Base-by-base conservation (phyloP, 2,888 invertebrate genomes). In the Calameuta pallipes region DNA sequence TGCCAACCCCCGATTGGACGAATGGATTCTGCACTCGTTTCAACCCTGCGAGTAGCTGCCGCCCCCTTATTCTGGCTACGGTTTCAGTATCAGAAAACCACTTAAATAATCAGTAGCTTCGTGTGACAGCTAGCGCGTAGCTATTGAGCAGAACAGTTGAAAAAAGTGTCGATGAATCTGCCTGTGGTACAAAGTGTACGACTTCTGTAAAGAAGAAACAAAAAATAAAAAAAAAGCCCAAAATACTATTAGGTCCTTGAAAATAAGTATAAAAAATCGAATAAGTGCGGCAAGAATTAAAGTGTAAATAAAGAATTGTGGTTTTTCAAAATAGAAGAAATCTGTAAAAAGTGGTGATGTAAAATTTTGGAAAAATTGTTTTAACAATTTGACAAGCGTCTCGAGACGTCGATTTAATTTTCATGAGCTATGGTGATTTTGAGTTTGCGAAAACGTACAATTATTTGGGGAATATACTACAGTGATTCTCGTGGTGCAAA, bases 1-100 rank as follows among this genome's bases (percentile, higher is more conserved):
- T 82, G 75, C 78, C 76, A 83, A 84, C 82, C 83, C 81, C 76
- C 82, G 81, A 85, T 87, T 89, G 89, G 87, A 86, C 88, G 87
- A 86, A 85, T 85, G 75, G 80, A 83, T 75, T 81, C 34, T 79
- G 78, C 78, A 80, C 82, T 80, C 75, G 79, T 79, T 84, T 82
- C 80, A 81, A 82, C 84, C 83, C 83, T 71, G 79, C 71, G 82
- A 81, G 87, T 86, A 87, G 87, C 85, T 84, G 82, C 87, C 84
- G 80, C 83, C 75, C 34, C 73, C 75, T 71, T 71, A 69, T 73
- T 79, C 80, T 78, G 79, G 81, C 81, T 81, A 82, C 74, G 78
- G 79, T 83, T 82, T 82, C 85, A 86, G 87, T 87, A 80, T 80
- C 80, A 78, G 77, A 74, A 80, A 80, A 79, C 82, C 86, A 86